phyloP scores from a whole-genome alignment of 2,113 vertebrate genomes.

The Oophaga pumilio region DNA sequence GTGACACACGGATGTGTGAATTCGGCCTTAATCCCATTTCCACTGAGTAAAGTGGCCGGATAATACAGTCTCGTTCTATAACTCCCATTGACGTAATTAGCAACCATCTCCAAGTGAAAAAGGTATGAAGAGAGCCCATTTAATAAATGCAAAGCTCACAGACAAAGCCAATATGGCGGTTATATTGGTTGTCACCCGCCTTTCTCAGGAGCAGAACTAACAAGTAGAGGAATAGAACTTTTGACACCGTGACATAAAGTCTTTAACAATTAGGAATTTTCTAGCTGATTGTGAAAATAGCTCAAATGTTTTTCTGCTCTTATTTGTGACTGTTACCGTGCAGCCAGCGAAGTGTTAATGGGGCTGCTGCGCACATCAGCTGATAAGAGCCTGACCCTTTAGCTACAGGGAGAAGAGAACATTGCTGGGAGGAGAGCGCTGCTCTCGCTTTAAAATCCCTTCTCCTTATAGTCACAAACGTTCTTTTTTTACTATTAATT shows the following conservation, averaged over 20 bases:
- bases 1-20: too few species aligned
- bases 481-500: not conserved
- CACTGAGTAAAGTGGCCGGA: too few species aligned
- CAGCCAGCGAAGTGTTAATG: conserved; percentile 64
- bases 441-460: not conserved
- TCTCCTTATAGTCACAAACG: not conserved
- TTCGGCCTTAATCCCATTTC: too few species aligned
- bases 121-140: not conserved
- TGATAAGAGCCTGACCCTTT: conserved; percentile 70
- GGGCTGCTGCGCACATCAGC: conserved; percentile 67
- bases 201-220: too few species aligned
- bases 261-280: not conserved
- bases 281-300: not conserved
- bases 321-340: not conserved
- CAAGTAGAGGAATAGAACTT: too few species aligned
- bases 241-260: not conserved
- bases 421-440: conserved; percentile 49
- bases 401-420: conserved; percentile 51
- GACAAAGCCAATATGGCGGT: too few species aligned
- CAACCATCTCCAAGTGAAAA: too few species aligned
- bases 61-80: too few species aligned
- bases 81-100: too few species aligned
- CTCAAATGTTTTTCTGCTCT: not conserved
- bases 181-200: too few species aligned
- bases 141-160: not conserved